These are phyloP conservation scores for Tetropium fuscum DNA, from an alignment of 2,888 invertebrate species.

Conservation along the genomic window DNA sequence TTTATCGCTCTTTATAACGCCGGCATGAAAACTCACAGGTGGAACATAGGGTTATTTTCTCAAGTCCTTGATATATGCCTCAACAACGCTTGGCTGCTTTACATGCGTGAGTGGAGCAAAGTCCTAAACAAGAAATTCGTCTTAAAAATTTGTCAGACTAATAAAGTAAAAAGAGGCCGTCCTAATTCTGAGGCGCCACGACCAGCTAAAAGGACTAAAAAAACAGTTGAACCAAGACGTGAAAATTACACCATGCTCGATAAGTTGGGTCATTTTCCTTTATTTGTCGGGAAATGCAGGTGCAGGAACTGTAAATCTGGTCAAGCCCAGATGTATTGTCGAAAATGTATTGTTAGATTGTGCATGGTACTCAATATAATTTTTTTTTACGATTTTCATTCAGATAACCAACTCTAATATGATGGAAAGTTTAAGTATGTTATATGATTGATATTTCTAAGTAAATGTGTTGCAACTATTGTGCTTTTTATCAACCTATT, in stretches of 20 bases:
- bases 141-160: constrained; percentile 9
- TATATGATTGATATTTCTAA: not conserved
- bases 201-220: constrained; percentile 4
- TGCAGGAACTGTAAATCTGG: not conserved
- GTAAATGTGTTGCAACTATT: not conserved
- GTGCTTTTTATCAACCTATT: not conserved
- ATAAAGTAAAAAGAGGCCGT: constrained; percentile 9
- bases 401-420: not conserved
- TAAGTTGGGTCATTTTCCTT: not conserved
- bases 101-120: constrained; percentile 16
- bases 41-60: constrained; percentile 24
- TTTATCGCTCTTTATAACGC: constrained; percentile 9
- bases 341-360: constrained; percentile 12
- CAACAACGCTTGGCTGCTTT: constrained; percentile 23
- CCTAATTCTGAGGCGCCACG: constrained; percentile 2
- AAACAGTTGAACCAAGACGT: not conserved
- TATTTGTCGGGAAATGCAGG: not conserved
- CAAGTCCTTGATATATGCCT: constrained; percentile 26
- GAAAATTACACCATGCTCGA: not conserved
- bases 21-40: constrained; percentile 17
- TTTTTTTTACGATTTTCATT: constrained; percentile 9
- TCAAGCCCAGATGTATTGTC: constrained; percentile 1
- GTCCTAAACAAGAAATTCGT: no score
- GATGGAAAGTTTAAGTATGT: not conserved
- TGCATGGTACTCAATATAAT: constrained; percentile 3